Base-by-base conservation (phyloP, 2,113 vertebrate species). In the Menidia beryllina region DNA sequence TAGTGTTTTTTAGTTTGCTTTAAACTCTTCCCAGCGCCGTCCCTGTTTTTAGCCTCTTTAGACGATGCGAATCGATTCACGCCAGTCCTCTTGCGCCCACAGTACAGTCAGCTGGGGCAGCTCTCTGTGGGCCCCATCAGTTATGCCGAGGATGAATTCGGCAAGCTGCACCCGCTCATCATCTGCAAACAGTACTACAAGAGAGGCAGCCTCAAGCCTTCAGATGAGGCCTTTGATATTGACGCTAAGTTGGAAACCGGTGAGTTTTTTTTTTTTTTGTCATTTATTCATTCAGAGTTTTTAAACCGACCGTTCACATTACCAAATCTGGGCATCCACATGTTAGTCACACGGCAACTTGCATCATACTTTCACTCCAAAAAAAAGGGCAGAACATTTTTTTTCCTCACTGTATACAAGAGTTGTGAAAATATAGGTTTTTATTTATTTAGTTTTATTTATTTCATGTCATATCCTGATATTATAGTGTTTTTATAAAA, bases 121-220 rank as follows among this genome's bases (percentile, higher is more conserved):
- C 92, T 97, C 69, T 94, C 97, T 11, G 87, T 98, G 75, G 96
- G 95, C 1, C 94, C 95, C 0, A 90, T 98, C 79, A 90, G 82
- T 59, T 98, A 98, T 21, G 91, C 93, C 45, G 90, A 92, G 75
- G 91, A 90, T 51, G 70, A 91, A 9, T 79, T 93, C 26, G 84
- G 91, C 15, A 86, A 91, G 12, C 61, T 82, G 69, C 87, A 92
- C 59, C 95, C 95, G 52, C 79, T 99, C 57, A 86, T 83, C 77
- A 58, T 98, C 27, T 99, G 97, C 84, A 98, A 97, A 71, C 88
- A 94, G 2, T 89, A 95, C 59, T 98, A 97, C 87, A 96, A 88
- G 89, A 94, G 61, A 77, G 90, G 92, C 51, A 87, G 36, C 2
- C 61, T 91, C 81, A 79, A 93, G 45, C 86, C 94, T 21, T 94